Percentiles rank a stretch among this genome's conserved stretches.
Conservation (phyloP, 2,888 invertebrate genomes). For the Thelaira solivaga region DNA sequence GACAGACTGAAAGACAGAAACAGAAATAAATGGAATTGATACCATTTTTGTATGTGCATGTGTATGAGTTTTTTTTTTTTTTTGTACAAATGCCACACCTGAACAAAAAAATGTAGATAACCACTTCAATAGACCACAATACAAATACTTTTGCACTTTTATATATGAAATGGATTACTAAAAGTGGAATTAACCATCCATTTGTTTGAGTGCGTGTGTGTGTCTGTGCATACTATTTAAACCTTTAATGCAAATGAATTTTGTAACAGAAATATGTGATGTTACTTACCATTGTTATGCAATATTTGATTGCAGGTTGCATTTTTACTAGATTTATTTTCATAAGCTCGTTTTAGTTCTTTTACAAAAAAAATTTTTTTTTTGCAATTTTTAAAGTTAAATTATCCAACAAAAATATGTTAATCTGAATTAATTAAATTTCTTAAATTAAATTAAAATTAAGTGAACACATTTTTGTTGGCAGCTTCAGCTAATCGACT, state of each 20-base stretch:
- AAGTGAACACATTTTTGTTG: no score
- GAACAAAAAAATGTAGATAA: conserved; percentile 27
- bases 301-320: conserved; percentile 42
- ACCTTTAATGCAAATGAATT: conserved; percentile 36
- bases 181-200: background rate
- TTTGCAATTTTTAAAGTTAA: no score
- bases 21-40: conserved; percentile 55
- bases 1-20: background rate
- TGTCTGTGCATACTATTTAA: conserved; percentile 11
- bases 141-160: background rate
- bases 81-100: conserved; percentile 48
- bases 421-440: no score
- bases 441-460: no score
- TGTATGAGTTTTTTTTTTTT: background rate
- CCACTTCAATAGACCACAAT: conserved; percentile 50
- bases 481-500: no score
- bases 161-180: conserved; percentile 5
- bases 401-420: no score
- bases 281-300: conserved; percentile 54
- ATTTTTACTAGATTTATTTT: background rate
- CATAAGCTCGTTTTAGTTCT: conserved; percentile 11
- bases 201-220: no score
- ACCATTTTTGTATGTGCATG: conserved; percentile 13
- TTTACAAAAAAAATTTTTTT: no score
- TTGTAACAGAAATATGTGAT: conserved; percentile 25